A percentile compares a stretch with the other conserved stretches of the same genome.
These are phyloP conservation scores for Odontamblyopus rebecca DNA, from an alignment of 2,797 vertebrate species.

Conservation along the genomic window DNA sequence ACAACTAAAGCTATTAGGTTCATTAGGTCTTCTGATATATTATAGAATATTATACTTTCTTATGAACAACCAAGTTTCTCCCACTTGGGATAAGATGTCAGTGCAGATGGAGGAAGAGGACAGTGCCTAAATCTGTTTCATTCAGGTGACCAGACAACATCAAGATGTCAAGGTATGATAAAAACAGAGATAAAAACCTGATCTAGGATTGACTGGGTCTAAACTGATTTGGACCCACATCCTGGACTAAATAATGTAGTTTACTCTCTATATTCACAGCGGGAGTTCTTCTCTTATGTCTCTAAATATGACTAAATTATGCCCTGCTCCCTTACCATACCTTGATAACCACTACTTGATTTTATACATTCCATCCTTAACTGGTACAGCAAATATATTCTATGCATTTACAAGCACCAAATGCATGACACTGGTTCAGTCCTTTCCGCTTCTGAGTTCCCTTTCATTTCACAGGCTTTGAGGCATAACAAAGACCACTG, in stretches of 20 bases:
- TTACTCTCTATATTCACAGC: background rate
- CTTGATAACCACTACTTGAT: background rate
- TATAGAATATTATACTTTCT: no score
- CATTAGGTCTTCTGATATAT: no score
- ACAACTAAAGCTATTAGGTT: background rate
- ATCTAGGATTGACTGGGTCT: background rate
- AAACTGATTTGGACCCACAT: background rate
- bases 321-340: background rate
- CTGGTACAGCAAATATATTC: slow-evolving; percentile 10
- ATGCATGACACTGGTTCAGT: slow-evolving; percentile 29
- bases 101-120: no score
- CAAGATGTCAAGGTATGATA: no score
- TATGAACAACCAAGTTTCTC: no score
- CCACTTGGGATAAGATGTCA: no score
- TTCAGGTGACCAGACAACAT: no score
- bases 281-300: no score
- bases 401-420: slow-evolving; percentile 30
- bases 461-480: slow-evolving; percentile 53
- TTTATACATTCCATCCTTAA: background rate
- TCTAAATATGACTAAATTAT: background rate
- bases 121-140: no score
- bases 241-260: background rate
- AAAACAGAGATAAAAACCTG: background rate
- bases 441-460: slow-evolving; percentile 17
- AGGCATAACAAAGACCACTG: slow-evolving; percentile 67